Evolutionary conservation across 2,797 vertebrate genomes (phyloP).

Genomic region (Gadopsis bispinosus): DNA sequence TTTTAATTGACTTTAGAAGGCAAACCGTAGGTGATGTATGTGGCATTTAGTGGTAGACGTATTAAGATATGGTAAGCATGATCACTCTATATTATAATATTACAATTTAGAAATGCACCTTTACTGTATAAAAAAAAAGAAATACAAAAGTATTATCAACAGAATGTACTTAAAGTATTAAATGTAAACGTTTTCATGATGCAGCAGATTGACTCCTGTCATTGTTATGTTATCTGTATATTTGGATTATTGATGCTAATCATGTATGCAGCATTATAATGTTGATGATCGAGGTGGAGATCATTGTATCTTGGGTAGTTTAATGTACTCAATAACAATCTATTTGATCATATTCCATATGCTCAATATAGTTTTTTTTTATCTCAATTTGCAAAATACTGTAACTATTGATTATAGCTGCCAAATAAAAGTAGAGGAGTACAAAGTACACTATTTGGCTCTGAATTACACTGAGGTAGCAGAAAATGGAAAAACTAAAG

Average conservation of each 20-base stretch:
- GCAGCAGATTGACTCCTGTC: not conserved
- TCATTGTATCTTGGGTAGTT: not conserved
- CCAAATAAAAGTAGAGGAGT: not conserved
- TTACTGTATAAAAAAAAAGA: not conserved
- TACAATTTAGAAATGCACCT: not conserved
- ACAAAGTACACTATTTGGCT: not conserved
- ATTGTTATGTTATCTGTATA: not conserved
- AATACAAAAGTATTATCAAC: not conserved
- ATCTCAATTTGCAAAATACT: not conserved
- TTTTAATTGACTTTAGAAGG: not conserved
- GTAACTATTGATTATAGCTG: not conserved
- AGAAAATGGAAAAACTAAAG: not conserved
- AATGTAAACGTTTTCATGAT: not conserved
- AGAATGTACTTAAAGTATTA: not conserved
- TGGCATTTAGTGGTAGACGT: not conserved
- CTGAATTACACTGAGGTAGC: not conserved
- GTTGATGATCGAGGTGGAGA: not conserved
- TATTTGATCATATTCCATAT: not conserved
- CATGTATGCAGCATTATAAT: not conserved
- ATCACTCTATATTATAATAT: not conserved
- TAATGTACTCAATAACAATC: not conserved
- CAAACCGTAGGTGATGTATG: not conserved
- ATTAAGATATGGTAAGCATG: no score
- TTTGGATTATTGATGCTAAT: not conserved
- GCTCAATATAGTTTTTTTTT: not conserved